A percentile compares a stretch with the other conserved stretches of the same genome.
phyloP scores from a whole-genome alignment of 2,888 invertebrate genomes.

The Saturnia pavonia region DNA sequence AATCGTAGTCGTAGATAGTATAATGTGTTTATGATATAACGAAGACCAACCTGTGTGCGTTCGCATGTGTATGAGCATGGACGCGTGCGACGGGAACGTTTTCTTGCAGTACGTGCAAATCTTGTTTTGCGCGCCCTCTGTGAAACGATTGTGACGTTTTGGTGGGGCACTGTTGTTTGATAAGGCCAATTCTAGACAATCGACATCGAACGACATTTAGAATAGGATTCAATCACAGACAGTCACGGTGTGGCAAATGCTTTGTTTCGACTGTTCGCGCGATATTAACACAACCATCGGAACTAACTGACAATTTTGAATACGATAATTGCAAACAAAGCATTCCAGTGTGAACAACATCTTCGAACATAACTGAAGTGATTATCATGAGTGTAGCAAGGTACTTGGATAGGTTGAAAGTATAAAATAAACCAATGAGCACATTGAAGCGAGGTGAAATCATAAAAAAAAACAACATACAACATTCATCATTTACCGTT shows the following conservation, averaged over 20 bases:
- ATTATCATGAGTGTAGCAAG: conserved; percentile 71
- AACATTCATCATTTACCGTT: conserved; percentile 16
- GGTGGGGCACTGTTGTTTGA: conserved; percentile 87
- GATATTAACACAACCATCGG: too few species aligned
- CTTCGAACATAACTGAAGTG: conserved; percentile 74
- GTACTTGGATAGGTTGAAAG: conserved; percentile 24
- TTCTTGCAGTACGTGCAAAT: conserved; percentile 87
- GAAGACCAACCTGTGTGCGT: conserved; percentile 84
- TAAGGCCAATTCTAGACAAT: conserved; percentile 87
- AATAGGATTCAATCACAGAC: conserved; percentile 44
- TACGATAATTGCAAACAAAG: conserved; percentile 45
- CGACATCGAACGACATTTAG: conserved; percentile 75
- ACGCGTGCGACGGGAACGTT: conserved; percentile 89
- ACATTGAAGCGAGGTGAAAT: conserved; percentile 6
- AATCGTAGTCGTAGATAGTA: too few species aligned
- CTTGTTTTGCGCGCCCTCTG: conserved; percentile 82
- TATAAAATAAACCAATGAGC: conserved; percentile 14
- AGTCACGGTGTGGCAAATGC: conserved; percentile 34
- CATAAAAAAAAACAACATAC: conserved; percentile 20
- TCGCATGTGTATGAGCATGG: conserved; percentile 89
- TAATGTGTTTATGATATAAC: neutral
- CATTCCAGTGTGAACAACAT: conserved; percentile 42
- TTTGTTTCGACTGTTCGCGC: conserved; percentile 33
- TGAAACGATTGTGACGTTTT: conserved; percentile 83
- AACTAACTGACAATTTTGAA: conserved; percentile 23